Conservation (phyloP, 1,140 invertebrate species). For the Aphidius ervi region DNA sequence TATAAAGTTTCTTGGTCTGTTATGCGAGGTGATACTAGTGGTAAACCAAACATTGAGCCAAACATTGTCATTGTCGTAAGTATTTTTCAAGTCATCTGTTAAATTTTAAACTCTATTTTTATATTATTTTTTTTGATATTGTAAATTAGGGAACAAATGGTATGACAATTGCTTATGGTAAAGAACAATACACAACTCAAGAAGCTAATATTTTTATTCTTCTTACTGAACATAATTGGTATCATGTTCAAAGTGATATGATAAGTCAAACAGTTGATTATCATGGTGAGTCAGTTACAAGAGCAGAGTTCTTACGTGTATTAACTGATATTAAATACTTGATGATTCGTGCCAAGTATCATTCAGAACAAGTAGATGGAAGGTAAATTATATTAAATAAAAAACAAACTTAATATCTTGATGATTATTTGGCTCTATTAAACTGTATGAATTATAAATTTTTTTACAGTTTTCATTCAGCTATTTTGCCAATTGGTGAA, state of each 20-base stretch:
- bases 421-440: too few species aligned
- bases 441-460: constrained; percentile 5
- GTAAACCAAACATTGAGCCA: constrained; percentile 75
- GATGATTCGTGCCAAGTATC: constrained; percentile 85
- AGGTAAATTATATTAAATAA: constrained; percentile 48
- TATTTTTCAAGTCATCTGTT: constrained; percentile 20
- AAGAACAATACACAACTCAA: constrained; percentile 59
- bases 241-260: constrained; percentile 61
- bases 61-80: constrained; percentile 81
- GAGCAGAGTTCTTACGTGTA: constrained; percentile 78
- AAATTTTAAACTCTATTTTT: constrained; percentile 18
- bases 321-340: constrained; percentile 76
- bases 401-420: background rate
- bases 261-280: constrained; percentile 57
- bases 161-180: constrained; percentile 68
- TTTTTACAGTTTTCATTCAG: constrained; percentile 37
- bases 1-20: constrained; percentile 80
- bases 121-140: background rate
- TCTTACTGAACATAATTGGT: constrained; percentile 71
- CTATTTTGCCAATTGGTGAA: constrained; percentile 34
- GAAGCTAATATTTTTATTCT: constrained; percentile 60
- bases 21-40: constrained; percentile 83
- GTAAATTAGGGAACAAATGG: constrained; percentile 61
- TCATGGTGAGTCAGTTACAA: constrained; percentile 61
- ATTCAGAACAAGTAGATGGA: constrained; percentile 90